Percentiles rank a stretch among this genome's conserved stretches.
Conservation (phyloP, 2,888 invertebrate genomes). For the Icerya purchasi region DNA sequence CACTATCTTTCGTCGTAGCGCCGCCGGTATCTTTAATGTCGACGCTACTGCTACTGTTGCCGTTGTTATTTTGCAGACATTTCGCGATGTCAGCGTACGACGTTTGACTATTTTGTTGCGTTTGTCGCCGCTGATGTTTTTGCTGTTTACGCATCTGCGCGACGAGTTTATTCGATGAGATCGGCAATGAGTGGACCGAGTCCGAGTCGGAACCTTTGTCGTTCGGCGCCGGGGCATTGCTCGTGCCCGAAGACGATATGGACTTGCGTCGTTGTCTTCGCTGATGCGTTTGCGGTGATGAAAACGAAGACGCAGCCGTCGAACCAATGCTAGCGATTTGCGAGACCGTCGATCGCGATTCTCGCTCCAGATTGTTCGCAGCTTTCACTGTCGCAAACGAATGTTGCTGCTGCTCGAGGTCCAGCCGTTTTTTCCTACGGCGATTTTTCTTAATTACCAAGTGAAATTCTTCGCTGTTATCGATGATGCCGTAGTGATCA, state of each 20-base stretch:
- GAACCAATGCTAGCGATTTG: not conserved
- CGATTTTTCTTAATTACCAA: constrained; percentile 65
- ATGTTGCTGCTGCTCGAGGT: constrained; percentile 21
- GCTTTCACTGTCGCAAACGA: constrained; percentile 9
- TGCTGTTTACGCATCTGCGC: constrained; percentile 20
- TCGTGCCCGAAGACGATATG: constrained; percentile 34
- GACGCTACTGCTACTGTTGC: not conserved
- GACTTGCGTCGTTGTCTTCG: constrained; percentile 34
- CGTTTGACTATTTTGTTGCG: constrained; percentile 29
- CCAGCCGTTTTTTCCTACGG: constrained; percentile 39
- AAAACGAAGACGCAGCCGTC: not conserved
- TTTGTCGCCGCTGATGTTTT: no score
- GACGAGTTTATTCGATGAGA: constrained; percentile 22
- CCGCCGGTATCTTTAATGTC: no score
- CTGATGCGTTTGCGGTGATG: constrained; percentile 9
- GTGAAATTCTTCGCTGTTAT: constrained; percentile 45
- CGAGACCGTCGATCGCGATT: not conserved
- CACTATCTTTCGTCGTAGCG: not conserved
- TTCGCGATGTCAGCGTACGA: constrained; percentile 70
- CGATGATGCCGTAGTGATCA: constrained; percentile 6
- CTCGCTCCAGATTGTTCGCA: constrained; percentile 1
- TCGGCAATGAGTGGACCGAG: constrained; percentile 64
- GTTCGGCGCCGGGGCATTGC: constrained; percentile 59
- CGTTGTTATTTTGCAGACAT: constrained; percentile 16
- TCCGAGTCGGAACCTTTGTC: constrained; percentile 60